phyloP scores from a whole-genome alignment of 2,113 vertebrate genomes.

The Beaufortia kweichowensis region DNA sequence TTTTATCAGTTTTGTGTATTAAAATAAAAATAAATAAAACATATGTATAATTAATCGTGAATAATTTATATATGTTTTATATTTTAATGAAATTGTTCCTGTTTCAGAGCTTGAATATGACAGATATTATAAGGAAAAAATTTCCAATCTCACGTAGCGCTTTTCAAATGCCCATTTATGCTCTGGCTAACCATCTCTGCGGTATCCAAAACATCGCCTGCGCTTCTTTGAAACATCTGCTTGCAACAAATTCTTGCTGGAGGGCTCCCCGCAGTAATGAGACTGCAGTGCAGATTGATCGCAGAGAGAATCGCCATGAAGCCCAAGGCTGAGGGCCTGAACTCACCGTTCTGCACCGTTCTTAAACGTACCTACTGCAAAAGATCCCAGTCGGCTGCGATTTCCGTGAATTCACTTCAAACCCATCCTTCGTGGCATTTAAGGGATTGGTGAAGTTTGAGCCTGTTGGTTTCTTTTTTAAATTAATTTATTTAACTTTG shows the following conservation, averaged over 20 bases:
- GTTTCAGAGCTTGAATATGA: slow-evolving; percentile 7
- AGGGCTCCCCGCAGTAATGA: slow-evolving; percentile 51
- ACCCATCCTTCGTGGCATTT: not conserved
- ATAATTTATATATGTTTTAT: not conserved
- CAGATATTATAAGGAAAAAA: not conserved
- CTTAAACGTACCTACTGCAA: not conserved
- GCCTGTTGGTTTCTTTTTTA: slow-evolving; percentile 48
- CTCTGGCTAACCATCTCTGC: slow-evolving; percentile 46
- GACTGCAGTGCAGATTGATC: slow-evolving; percentile 26
- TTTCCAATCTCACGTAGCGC: not conserved
- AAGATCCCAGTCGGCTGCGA: slow-evolving; percentile 5
- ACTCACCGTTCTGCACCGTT: slow-evolving; percentile 7
- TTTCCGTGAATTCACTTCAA: slow-evolving; percentile 18
- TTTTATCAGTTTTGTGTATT: too few species aligned
- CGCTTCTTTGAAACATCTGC: slow-evolving; percentile 61
- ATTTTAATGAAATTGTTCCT: not conserved
- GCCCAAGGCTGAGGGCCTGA: slow-evolving; percentile 28
- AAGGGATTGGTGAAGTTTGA: not conserved
- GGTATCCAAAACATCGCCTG: slow-evolving; percentile 55
- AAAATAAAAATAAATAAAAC: not conserved
- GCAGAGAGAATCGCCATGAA: slow-evolving; percentile 13
- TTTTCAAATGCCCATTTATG: not conserved
- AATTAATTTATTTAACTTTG: slow-evolving; percentile 54
- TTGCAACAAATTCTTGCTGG: slow-evolving; percentile 65
- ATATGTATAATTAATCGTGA: not conserved